phyloP scores from a whole-genome alignment of 1,140 invertebrate genomes.

The Microvelia longipes region DNA sequence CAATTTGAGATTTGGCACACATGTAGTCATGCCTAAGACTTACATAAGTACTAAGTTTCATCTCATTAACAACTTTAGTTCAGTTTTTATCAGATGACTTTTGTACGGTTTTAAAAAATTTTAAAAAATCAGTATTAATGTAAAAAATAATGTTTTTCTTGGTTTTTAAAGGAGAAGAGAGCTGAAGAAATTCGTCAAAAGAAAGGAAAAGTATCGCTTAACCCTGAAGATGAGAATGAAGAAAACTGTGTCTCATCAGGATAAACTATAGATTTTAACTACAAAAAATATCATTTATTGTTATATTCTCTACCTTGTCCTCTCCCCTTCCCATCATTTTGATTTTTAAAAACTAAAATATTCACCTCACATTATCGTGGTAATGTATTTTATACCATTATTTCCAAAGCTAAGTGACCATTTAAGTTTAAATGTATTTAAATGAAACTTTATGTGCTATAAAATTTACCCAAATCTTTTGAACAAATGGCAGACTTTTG shows the following conservation, averaged over 20 bases:
- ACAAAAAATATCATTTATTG: conserved; percentile 3
- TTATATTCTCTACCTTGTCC: neutral
- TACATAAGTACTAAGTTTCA: no score
- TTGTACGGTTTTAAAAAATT: no score
- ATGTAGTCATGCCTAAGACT: no score
- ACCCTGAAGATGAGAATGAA: neutral
- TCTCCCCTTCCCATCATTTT: neutral
- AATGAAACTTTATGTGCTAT: no score
- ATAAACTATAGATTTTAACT: conserved; percentile 43
- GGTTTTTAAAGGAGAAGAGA: conserved; percentile 54
- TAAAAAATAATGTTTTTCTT: conserved; percentile 13
- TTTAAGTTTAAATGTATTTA: neutral
- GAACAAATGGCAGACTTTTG: no score
- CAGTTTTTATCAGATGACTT: no score
- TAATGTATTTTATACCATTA: neutral
- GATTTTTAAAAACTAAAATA: no score
- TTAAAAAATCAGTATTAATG: neutral
- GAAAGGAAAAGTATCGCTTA: conserved; percentile 38
- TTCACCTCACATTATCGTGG: neutral
- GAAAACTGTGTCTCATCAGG: conserved; percentile 24
- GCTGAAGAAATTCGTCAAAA: conserved; percentile 73
- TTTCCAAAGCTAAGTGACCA: neutral
- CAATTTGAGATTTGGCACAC: no score
- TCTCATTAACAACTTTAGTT: no score
- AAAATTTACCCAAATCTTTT: no score